These are phyloP conservation scores for Rugalucina vietnamica DNA, from an alignment of 2,888 invertebrate species.

Conservation along the genomic window DNA sequence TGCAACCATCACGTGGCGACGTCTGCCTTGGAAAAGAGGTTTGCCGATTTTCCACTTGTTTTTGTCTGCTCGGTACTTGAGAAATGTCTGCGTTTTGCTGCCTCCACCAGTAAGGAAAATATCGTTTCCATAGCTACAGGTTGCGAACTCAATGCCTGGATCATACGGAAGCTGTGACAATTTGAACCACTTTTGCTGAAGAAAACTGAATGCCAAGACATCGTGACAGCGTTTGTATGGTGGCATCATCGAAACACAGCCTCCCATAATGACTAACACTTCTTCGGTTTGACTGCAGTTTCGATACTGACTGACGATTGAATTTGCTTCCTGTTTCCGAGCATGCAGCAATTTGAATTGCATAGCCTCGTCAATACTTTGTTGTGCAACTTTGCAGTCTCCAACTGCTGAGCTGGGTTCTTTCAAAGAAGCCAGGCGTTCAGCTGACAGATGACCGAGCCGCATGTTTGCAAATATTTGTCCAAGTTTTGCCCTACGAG, in stretches of 20 bases:
- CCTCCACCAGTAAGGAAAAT: slow-evolving; percentile 77
- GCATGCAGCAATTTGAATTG: slow-evolving; percentile 75
- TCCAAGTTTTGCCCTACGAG: slow-evolving; percentile 82
- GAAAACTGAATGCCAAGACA: slow-evolving; percentile 75
- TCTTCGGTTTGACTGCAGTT: slow-evolving; percentile 69
- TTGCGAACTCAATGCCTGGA: slow-evolving; percentile 77
- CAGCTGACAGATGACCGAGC: slow-evolving; percentile 54
- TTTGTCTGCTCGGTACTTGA: slow-evolving; percentile 72
- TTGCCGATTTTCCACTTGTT: slow-evolving; percentile 76
- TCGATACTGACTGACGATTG: slow-evolving; percentile 67
- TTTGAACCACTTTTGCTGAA: slow-evolving; percentile 72
- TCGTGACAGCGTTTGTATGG: slow-evolving; percentile 75
- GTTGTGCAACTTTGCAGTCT: slow-evolving; percentile 65
- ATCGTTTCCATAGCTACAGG: slow-evolving; percentile 75
- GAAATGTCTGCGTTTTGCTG: slow-evolving; percentile 69
- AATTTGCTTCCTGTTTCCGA: slow-evolving; percentile 73
- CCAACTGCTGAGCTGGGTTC: slow-evolving; percentile 61
- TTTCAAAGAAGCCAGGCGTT: slow-evolving; percentile 70
- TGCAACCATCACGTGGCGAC: slow-evolving; percentile 76
- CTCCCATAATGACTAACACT: slow-evolving; percentile 74
- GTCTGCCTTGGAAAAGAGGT: slow-evolving; percentile 71
- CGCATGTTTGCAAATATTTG: slow-evolving; percentile 71
- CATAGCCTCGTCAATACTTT: slow-evolving; percentile 73
- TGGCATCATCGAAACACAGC: slow-evolving; percentile 74
- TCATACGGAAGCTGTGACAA: slow-evolving; percentile 74